Evolutionary conservation across 2,797 vertebrate genomes (phyloP), one percentile per base, ranked within the genome.

Genomic region (Muscicapa striata): DNA sequence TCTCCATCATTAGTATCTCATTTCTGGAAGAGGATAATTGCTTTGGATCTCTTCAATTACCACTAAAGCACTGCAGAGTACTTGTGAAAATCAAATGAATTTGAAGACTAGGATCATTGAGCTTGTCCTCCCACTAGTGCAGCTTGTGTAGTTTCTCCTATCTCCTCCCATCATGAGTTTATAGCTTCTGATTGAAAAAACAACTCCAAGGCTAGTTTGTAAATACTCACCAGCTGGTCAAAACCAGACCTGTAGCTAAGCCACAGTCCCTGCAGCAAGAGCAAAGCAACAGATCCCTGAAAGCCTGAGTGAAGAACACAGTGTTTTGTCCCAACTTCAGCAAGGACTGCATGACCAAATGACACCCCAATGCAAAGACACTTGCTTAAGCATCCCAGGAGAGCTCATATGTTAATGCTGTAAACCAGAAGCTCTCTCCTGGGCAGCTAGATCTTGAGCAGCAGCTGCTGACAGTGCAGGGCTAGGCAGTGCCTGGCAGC

Each of bases 11-110:
- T 90, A 90, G 59, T 66, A 86, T 88, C 79, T 87, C 55, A 73
- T 89, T 94, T 40, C 55, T 90, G 67, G 91, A 94, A 92, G 76
- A 91, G 52, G 32, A 84, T 91, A 95, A 96, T 95, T 92, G 59
- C 85, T 91, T 83, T 79, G 57, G 59, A 94, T 91, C 69, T 91
- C 89, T 93, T 93, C 91, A 92, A 84, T 92, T 84, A 86, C 46
- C 58, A 87, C 36, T 64, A 75, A 85, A 62, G 75, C 48, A 52
- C 36, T 38, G 82, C 51, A 84, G 61, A 95, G 64, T 55, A 91
- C 79, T 94, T 69, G 22, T 70, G 10, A 87, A 95, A 90, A 91
- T n/a, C 57, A 85, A 89, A 74, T 40, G 54, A 72, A 64, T 90
- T 75, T 89, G 32, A 92, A 93, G 85, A 81, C 54, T 46, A 57